Evolutionary conservation across 2,888 invertebrate genomes (phyloP), one percentile per base, ranked within the genome.

Genomic region (Apotomis turbidana): DNA sequence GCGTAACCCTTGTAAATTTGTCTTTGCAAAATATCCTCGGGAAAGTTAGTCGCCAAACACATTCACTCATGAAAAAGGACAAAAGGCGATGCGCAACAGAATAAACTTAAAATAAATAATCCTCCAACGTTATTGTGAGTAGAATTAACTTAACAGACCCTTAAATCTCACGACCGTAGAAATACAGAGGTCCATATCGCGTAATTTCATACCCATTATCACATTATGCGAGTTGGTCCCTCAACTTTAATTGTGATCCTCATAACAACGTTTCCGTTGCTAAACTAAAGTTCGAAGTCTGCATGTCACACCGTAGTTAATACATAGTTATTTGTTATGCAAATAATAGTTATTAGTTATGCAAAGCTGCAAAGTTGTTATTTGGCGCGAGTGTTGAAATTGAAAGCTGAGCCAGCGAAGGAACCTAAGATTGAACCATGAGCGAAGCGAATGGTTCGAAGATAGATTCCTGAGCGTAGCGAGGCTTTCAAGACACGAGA

Each of bases 201-300:
- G 59, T 71, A 66, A 71, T 71, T 58, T 68, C 71, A 71, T 68
- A 62, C 51, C 71, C 58, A 67, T 71, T 67, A 71, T 61, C 71
- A 71, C 66, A 67, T 67, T 58, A 61, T 63, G 57, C 51, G 57
- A 74, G 62, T 74, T 51, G 67, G 58, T 66, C 76, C 74, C 74
- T 74, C 49, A 78, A 79, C 74, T 75, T 75, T 75, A 77, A 76
- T 75, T 75, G 76, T 74, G 76, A 74, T 74, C 73, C 76, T 69
- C 68, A 70, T 76, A 75, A 77, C 64, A 74, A 71, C 71, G 71
- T 71, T 66, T 61, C 60, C 70, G 64, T 55, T 66, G 46, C 36
- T 15, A 51, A 68, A 59, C 64, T 64, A 55, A 71, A 61, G 55
- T 67, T 61, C 4, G 38, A 49, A 61, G n/a, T 54, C 59, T 46